Evolutionary conservation across 1,140 invertebrate genomes (phyloP).

Genomic region (Whitmania pigra): DNA sequence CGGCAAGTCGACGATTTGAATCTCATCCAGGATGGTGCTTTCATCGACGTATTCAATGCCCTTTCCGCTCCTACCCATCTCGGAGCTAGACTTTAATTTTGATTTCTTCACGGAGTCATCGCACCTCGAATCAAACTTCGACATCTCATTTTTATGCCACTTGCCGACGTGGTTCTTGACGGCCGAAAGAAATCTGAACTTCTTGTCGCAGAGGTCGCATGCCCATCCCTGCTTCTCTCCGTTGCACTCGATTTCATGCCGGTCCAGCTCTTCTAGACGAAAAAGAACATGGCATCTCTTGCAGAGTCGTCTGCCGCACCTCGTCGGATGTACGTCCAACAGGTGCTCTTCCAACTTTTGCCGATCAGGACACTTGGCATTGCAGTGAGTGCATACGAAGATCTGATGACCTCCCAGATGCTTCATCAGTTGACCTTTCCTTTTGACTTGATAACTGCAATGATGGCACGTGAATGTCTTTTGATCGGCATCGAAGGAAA

Average conservation of each 20-base stretch:
- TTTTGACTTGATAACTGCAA: slow-evolving; percentile 17
- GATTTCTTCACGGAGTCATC: not conserved
- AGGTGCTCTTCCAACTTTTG: slow-evolving; percentile 17
- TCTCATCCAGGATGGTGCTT: too few relatives aligned
- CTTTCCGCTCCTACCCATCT: not conserved
- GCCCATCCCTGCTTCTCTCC: slow-evolving; percentile 32
- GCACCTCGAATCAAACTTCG: not conserved
- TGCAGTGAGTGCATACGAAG: slow-evolving; percentile 21
- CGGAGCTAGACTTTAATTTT: not conserved
- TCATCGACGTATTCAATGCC: not conserved
- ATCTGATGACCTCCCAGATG: slow-evolving; percentile 21
- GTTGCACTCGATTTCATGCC: slow-evolving; percentile 32
- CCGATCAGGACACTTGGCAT: not conserved
- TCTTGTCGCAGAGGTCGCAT: slow-evolving; percentile 34
- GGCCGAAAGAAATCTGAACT: slow-evolving; percentile 31
- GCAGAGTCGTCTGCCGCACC: slow-evolving; percentile 30
- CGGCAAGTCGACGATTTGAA: too few relatives aligned
- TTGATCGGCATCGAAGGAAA: not conserved
- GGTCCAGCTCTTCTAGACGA: slow-evolving; percentile 31
- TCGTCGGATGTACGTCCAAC: slow-evolving; percentile 12
- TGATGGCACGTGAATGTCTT: slow-evolving; percentile 12
- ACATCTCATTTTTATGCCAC: slow-evolving; percentile 27
- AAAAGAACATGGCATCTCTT: slow-evolving; percentile 34
- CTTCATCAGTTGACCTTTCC: slow-evolving; percentile 20
- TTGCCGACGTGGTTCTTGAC: slow-evolving; percentile 30